Evolutionary conservation across 2,113 vertebrate genomes (phyloP).

Genomic region (Boulengeromyrus knoepffleri): DNA sequence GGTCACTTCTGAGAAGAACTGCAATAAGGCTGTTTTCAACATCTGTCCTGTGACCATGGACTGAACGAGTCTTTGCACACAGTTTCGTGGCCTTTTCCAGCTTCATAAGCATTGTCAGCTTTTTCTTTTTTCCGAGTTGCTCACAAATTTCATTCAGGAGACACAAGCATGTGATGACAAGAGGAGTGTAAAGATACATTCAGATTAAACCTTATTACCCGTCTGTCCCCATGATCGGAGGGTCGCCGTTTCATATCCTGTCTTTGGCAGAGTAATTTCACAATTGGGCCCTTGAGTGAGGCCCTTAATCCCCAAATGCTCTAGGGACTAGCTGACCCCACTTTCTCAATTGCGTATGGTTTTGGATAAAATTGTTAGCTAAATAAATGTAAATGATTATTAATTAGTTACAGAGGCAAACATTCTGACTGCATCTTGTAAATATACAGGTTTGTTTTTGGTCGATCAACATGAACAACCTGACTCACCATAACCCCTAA

Average conservation of each 20-base stretch:
- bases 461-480: background rate
- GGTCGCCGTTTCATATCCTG: background rate
- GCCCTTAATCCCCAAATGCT: background rate
- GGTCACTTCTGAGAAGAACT: background rate
- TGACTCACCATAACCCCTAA: background rate
- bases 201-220: background rate
- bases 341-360: background rate
- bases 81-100: background rate
- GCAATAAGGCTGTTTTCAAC: background rate
- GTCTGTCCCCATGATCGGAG: background rate
- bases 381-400: background rate
- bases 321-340: background rate
- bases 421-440: background rate
- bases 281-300: background rate
- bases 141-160: background rate
- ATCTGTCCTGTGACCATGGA: background rate
- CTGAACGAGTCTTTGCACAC: background rate
- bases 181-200: background rate
- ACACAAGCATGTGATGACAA: background rate
- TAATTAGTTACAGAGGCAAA: background rate
- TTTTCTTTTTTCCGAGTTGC: background rate
- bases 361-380: background rate
- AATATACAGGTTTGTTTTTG: background rate
- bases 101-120: background rate
- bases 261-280: background rate